These are phyloP conservation scores for Cepaea hortensis DNA, from an alignment of 2,888 invertebrate species.

Conservation along the genomic window DNA sequence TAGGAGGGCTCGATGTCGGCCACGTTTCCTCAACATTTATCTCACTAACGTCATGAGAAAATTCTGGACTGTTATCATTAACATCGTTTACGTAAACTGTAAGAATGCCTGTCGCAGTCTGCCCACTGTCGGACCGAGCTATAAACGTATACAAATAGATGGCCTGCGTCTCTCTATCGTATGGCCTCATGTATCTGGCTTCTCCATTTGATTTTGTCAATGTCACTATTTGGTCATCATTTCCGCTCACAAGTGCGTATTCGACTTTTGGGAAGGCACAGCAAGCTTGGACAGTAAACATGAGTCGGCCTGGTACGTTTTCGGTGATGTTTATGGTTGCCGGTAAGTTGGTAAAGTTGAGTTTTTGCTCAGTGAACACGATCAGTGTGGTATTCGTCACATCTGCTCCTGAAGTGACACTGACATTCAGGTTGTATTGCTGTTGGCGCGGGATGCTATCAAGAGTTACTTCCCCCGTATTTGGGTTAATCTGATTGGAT, in stretches of 20 bases:
- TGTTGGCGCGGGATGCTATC: not conserved
- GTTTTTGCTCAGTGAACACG: constrained; percentile 41
- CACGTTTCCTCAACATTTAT: constrained; percentile 52
- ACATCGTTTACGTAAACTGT: constrained; percentile 55
- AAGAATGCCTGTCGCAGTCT: constrained; percentile 51
- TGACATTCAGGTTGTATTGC: constrained; percentile 68
- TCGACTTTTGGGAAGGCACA: constrained; percentile 39
- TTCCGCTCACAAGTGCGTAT: constrained; percentile 35
- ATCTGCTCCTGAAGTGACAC: constrained; percentile 92
- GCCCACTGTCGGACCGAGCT: constrained; percentile 53
- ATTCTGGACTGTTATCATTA: constrained; percentile 62
- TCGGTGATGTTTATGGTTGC: not conserved
- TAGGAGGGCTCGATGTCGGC: constrained; percentile 37
- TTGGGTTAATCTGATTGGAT: not conserved
- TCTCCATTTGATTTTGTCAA: constrained; percentile 56
- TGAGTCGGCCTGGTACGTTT: not conserved
- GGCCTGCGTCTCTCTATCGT: constrained; percentile 57
- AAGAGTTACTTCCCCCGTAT: constrained; percentile 1
- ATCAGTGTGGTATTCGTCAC: constrained; percentile 81
- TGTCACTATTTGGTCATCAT: constrained; percentile 32
- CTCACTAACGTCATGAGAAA: constrained; percentile 52
- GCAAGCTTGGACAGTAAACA: constrained; percentile 22
- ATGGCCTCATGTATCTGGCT: constrained; percentile 49
- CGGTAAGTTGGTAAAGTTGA: constrained; percentile 41
- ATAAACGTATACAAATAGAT: constrained; percentile 49